Base-by-base conservation (phyloP, 2,797 vertebrate genomes). In the Champsocephalus esox region DNA sequence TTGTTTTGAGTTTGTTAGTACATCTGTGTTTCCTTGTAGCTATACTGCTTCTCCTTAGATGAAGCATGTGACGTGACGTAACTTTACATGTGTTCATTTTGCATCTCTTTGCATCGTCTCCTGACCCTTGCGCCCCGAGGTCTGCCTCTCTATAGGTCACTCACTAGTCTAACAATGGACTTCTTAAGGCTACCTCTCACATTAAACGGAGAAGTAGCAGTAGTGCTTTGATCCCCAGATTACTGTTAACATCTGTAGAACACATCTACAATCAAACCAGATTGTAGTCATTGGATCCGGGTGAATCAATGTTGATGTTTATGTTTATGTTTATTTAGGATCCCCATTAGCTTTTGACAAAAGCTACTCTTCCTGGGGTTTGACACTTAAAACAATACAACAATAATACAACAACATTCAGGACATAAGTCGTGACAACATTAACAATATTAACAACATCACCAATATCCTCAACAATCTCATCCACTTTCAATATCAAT, bases 161-260 rank as follows among this genome's bases (percentile, higher is more conserved):
- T 63, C 8, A 46, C 34, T 63, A 41, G 72, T 57, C 12, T 16
- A 41, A 21, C 13, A 9, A 14, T 19, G 9, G 24, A 57, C 12
- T 46, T 64, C 52, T 52, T 34, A 13, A 58, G 34, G 34, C 8
- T 28, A 28, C 28, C 1, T 28, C 28, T 28, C 28, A 1, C 28
- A 28, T 28, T 28, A 28, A 12, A 62, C 67, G 66, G 34, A 50
- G 38, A 58, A 61, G 64, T 49, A 60, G 63, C 67, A 65, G 24
- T 83, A 75, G 84, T 65, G 69, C 77, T 19, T 28, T 65, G 45
- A 32, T 71, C 52, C 64, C 85, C 12, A 24, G 13, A 77, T 86
- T 85, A 74, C 73, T 63, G 56, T 66, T 65, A 56, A 74, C 72
- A 38, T 80, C 66, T 65, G 80, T 77, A 74, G 71, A 77, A 87